Base-by-base conservation (phyloP, 1,140 invertebrate genomes). In the Berghia stephanieae region DNA sequence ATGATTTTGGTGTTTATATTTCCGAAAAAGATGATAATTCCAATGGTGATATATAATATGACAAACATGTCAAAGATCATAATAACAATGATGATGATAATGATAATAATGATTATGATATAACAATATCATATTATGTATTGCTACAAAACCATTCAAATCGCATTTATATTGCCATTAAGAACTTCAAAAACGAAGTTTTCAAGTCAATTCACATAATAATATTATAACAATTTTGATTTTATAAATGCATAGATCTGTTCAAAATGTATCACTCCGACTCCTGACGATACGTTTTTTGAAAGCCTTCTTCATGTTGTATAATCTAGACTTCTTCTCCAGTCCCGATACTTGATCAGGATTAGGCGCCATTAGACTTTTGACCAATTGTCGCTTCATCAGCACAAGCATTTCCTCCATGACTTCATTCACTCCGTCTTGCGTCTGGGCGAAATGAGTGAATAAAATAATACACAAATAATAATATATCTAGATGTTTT, bases 231-330 rank as follows among this genome's bases (percentile, higher is more conserved):
- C 57, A 8, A 8, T 27, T 27, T 8, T 6, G 16, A 16, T 6
- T 27, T 8, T 27, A 27, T 10, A 16, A 60, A 60, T 27, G 16
- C 57, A 10, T 13, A 34, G 3, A 27, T 10, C 16, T 18, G 2
- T 13, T 75, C 63, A 86, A 66, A 86, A 83, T 16, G 84, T 86
- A 68, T 86, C 85, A 77, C 85, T 86, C 49, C 83, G 78, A 49
- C 84, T 86, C 18, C 85, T 57, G 34, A 83, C 83, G 18, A 86
- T 85, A 55, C 85, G 63, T 76, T 86, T 86, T 79, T 86, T 86
- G 40, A 86, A 83, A 34, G 83, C 85, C 69, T 84, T 84, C 78
- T 84, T 85, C 82, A 86, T 85, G 69, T 83, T 85, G 75, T 83
- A 85, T 3, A 86, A 78, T 73, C 85, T 82, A 16, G 85, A 86